These are phyloP conservation scores for Netelia inedita DNA, from an alignment of 2,888 invertebrate genomes.

Conservation along the genomic window DNA sequence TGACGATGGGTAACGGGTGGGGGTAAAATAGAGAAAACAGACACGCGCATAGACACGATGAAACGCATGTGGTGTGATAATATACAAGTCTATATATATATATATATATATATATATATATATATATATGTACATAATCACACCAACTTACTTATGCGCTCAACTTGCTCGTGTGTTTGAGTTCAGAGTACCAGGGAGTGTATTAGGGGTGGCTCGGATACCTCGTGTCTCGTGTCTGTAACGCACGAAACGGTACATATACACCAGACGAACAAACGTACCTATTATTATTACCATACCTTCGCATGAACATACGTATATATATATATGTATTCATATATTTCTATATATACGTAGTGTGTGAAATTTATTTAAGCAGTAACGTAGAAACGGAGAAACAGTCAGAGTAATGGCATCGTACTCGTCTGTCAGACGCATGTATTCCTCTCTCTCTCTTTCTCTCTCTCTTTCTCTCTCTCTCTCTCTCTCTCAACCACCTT, in stretches of 20 bases:
- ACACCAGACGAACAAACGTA: conserved; percentile 3
- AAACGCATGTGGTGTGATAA: conserved; percentile 26
- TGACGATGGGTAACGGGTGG: background rate
- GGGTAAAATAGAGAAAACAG: conserved; percentile 11
- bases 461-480: background rate
- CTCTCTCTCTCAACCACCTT: background rate
- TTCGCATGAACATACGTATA: too few relatives aligned
- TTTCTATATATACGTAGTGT: conserved; percentile 12
- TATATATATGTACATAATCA: background rate
- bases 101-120: background rate
- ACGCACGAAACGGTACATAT: conserved; percentile 16
- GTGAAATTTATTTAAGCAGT: conserved; percentile 44
- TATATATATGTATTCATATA: too few relatives aligned
- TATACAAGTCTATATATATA: background rate
- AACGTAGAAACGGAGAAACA: conserved; percentile 19
- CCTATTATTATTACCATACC: conserved; percentile 18
- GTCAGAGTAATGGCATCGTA: background rate
- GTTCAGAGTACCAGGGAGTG: background rate
- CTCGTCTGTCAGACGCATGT: conserved; percentile 6
- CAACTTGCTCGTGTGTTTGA: conserved; percentile 19
- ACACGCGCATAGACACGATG: conserved; percentile 21
- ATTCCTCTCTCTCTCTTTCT: background rate
- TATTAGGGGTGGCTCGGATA: background rate
- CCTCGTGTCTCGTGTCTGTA: background rate
- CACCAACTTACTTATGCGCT: background rate